Evolutionary conservation across 2,797 vertebrate species (phyloP).

Genomic region (Esox lucius): DNA sequence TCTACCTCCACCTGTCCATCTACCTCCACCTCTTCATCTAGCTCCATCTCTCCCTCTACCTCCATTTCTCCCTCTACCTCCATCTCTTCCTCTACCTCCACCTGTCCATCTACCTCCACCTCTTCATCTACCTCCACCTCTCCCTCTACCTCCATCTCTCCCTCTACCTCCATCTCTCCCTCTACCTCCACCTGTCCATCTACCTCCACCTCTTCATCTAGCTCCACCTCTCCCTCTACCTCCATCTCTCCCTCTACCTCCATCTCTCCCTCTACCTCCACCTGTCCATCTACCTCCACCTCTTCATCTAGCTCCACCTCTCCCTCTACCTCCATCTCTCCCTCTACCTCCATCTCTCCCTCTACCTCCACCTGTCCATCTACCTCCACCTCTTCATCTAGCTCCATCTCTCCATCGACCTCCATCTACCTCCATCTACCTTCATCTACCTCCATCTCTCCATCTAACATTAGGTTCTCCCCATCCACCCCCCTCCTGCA

Average conservation of each 20-base stretch:
- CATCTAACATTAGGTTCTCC: background rate
- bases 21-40: too few species aligned
- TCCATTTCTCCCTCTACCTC: background rate
- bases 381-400: too few species aligned
- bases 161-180: background rate
- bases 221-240: background rate
- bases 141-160: background rate
- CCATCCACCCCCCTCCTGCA: conserved; percentile 52
- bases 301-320: background rate
- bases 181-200: background rate
- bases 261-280: background rate
- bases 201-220: background rate
- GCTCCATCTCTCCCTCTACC: too few species aligned
- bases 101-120: too few species aligned
- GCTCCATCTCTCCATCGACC: background rate
- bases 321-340: background rate
- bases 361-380: background rate
- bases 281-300: background rate
- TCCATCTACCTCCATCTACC: background rate
- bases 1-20: too few species aligned
- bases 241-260: background rate
- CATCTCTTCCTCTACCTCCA: background rate
- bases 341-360: background rate
- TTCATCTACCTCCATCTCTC: background rate
- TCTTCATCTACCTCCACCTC: too few species aligned